A percentile compares a stretch with the other conserved stretches of the same genome.
phyloP scores from a whole-genome alignment of 2,113 vertebrate species.

The Erpornis zantholeuca region DNA sequence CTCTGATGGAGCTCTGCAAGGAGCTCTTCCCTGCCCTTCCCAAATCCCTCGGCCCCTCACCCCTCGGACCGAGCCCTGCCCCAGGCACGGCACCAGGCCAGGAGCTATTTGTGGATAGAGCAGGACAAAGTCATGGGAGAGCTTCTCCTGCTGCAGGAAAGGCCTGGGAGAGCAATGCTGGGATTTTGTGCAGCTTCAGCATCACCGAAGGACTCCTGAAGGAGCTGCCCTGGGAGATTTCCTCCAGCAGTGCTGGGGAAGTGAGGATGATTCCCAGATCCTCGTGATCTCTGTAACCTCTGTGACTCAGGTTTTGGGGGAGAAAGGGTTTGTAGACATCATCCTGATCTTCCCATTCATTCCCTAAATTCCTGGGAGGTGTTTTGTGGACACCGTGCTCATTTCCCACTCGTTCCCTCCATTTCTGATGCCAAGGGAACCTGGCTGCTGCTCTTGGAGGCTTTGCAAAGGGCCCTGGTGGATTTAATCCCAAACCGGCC shows the following conservation, averaged over 20 bases:
- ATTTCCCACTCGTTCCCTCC: neutral
- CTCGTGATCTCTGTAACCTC: neutral
- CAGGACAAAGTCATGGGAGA: neutral
- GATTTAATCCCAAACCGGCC: neutral
- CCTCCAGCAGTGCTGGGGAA: neutral
- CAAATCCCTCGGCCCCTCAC: neutral
- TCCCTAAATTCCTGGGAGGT: neutral
- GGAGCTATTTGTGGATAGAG: neutral
- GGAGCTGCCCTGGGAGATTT: neutral
- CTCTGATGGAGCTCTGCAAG: neutral
- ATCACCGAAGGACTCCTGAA: neutral
- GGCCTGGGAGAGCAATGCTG: neutral
- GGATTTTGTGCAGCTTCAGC: neutral
- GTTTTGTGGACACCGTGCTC: neutral
- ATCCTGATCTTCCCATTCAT: fast-evolving
- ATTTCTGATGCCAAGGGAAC: neutral
- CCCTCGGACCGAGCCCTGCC: neutral
- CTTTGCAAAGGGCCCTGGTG: neutral
- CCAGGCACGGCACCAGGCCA: neutral
- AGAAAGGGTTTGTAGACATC: fast-evolving
- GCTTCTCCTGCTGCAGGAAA: neutral
- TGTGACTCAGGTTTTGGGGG: neutral
- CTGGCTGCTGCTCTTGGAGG: neutral
- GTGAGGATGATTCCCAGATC: neutral
- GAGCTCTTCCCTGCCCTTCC: neutral